phyloP scores from a whole-genome alignment of 2,113 vertebrate species.

The Chloropsis cyanopogon region DNA sequence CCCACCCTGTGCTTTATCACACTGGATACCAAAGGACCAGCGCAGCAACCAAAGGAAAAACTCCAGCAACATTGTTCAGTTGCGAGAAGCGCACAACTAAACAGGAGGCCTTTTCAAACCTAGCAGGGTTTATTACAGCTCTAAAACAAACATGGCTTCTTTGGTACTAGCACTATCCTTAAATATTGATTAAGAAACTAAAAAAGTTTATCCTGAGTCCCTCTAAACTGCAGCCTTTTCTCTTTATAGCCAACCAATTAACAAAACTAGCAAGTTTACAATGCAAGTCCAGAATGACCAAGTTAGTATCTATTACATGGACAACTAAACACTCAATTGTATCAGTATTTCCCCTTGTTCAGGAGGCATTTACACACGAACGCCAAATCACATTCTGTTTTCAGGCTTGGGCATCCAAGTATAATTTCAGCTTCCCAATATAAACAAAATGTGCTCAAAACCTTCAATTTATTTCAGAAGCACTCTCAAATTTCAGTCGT shows the following conservation, averaged over 20 bases:
- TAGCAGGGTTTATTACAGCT: neutral
- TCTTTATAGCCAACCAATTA: neutral
- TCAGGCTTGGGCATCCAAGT: neutral
- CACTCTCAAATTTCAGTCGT: neutral
- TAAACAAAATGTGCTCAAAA: slow-evolving; percentile 2
- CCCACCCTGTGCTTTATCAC: neutral
- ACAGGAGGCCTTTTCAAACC: neutral
- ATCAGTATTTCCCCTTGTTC: neutral
- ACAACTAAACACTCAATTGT: neutral
- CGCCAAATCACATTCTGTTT: neutral
- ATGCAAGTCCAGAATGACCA: neutral
- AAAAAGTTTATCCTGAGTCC: neutral
- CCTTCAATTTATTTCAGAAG: neutral
- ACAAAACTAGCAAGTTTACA: neutral
- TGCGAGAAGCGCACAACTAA: accelerated
- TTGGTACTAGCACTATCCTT: neutral
- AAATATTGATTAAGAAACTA: neutral
- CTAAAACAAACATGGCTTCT: neutral
- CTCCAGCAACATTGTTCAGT: neutral
- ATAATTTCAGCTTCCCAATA: neutral
- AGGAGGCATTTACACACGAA: neutral
- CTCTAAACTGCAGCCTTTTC: neutral
- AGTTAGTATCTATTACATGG: neutral
- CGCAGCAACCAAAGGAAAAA: neutral
- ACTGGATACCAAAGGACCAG: neutral